Evolutionary conservation across 2,113 vertebrate genomes (phyloP).

Genomic region (Cricetomys ansorgei): DNA sequence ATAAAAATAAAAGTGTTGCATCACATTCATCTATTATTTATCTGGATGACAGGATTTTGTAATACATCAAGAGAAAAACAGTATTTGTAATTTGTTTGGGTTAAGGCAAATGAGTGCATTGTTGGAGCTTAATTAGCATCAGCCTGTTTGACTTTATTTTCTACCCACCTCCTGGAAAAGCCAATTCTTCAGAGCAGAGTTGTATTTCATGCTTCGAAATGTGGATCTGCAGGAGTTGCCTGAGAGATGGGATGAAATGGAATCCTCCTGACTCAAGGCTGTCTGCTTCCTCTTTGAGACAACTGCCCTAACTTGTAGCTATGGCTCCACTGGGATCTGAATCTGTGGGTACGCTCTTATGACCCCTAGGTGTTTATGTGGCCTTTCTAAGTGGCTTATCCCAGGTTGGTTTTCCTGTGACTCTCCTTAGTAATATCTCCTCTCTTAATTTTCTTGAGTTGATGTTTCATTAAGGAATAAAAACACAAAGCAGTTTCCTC

Average conservation of each 20-base stretch:
- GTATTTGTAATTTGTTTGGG: not conserved
- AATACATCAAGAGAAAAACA: conserved; percentile 44
- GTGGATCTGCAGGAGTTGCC: not conserved
- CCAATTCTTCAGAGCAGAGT: not conserved
- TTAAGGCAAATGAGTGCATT: not conserved
- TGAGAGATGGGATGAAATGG: not conserved
- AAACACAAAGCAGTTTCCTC: not conserved
- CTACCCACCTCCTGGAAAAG: rapidly evolving
- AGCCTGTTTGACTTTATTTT: not conserved
- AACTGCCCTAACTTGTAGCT: not conserved
- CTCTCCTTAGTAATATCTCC: not conserved
- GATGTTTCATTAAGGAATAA: not conserved
- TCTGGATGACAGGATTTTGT: not conserved
- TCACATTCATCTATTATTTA: not conserved
- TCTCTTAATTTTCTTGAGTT: not conserved
- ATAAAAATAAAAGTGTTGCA: not conserved
- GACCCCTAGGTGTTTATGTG: rapidly evolving
- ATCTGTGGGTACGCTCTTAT: not conserved
- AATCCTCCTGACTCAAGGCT: rapidly evolving
- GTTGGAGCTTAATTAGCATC: not conserved
- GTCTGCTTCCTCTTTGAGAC: not conserved
- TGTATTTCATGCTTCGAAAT: not conserved
- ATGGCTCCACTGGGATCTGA: not conserved
- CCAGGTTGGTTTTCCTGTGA: not conserved
- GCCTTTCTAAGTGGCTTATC: not conserved